Evolutionary conservation across 2,113 vertebrate genomes (phyloP).

Genomic region (Microcebus murinus): DNA sequence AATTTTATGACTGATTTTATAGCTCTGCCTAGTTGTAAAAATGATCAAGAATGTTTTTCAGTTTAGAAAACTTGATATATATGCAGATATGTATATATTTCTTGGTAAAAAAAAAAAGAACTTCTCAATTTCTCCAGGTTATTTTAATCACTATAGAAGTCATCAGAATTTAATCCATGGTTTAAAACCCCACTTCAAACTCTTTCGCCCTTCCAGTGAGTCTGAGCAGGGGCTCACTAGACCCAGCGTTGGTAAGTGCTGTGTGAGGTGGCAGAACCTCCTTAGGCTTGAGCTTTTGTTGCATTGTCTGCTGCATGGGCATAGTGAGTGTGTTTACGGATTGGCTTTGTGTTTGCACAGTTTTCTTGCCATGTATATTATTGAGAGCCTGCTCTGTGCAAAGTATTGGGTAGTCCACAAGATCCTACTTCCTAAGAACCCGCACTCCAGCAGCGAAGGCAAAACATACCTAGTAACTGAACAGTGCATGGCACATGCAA

Average conservation of each 20-base stretch:
- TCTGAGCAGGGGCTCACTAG: constrained; percentile 83
- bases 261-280: constrained; percentile 12
- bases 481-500: accelerated
- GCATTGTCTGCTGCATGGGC: neutral
- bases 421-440: neutral
- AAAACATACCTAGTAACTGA: neutral
- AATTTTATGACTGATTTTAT: neutral
- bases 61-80: neutral
- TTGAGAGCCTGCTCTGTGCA: neutral
- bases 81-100: neutral
- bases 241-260: constrained; percentile 89
- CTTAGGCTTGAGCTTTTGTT: constrained; percentile 72
- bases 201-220: constrained; percentile 82
- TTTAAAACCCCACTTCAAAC: constrained; percentile 88
- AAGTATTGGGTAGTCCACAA: neutral
- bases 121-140: constrained; percentile 88
- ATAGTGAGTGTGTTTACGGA: constrained; percentile 67
- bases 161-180: constrained; percentile 90
- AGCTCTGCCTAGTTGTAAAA: constrained; percentile 15
- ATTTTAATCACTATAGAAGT: constrained; percentile 88
- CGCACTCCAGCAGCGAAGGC: neutral
- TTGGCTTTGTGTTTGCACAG: constrained; percentile 18
- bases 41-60: neutral
- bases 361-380: accelerated
- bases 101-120: constrained; percentile 66